Evolutionary conservation across 2,888 invertebrate genomes (phyloP).

Genomic region (Lepidonotus clava): DNA sequence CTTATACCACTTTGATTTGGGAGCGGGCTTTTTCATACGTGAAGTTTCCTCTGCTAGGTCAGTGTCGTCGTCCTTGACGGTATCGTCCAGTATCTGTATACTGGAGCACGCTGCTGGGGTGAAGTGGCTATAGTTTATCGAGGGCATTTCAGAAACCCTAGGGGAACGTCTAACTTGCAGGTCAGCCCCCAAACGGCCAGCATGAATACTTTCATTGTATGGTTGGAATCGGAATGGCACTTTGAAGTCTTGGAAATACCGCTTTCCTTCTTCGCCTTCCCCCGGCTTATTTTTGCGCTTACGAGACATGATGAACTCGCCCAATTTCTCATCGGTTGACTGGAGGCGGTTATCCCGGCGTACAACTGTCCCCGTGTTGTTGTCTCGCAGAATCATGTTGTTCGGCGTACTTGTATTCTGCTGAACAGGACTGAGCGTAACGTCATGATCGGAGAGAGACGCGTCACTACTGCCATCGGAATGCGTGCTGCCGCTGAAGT

Average conservation of each 20-base stretch:
- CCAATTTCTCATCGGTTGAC: slow-evolving; percentile 2
- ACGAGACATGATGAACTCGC: slow-evolving; percentile 35
- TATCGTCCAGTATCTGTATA: neutral
- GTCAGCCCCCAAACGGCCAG: neutral
- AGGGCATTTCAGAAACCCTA: slow-evolving; percentile 23
- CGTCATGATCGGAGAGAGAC: neutral
- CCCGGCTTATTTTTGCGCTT: neutral
- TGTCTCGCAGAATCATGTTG: too few species aligned
- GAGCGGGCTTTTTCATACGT: neutral
- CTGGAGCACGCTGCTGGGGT: slow-evolving; percentile 27
- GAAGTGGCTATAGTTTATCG: slow-evolving; percentile 7
- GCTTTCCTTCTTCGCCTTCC: neutral
- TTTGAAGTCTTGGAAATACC: too few species aligned
- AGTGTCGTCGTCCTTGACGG: neutral
- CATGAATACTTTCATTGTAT: neutral
- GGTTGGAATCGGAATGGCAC: neutral
- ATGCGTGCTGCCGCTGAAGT: neutral
- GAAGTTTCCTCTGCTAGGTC: neutral
- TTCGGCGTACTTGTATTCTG: slow-evolving; percentile 3
- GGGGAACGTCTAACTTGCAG: too few species aligned
- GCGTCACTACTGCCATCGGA: neutral
- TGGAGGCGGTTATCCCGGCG: neutral
- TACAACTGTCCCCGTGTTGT: neutral
- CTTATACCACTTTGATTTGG: neutral
- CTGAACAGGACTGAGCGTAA: neutral